Percentiles rank a stretch among this genome's conserved stretches.
These are phyloP conservation scores for Heterodera carotae DNA, from an alignment of 1,140 invertebrate genomes.

Conservation along the genomic window DNA sequence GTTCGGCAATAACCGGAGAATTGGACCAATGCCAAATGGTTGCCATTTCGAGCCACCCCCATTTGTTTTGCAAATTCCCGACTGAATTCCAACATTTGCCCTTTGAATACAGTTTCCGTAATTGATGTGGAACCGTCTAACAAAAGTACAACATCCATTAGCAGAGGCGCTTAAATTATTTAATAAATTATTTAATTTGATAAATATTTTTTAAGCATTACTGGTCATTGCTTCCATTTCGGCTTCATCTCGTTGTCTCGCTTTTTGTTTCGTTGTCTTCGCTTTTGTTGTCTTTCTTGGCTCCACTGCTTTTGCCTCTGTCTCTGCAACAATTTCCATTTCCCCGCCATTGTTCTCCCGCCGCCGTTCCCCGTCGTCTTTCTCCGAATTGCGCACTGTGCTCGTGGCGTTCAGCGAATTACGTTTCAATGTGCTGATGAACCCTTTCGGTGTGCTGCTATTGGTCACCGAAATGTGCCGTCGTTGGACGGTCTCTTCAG, in stretches of 20 bases:
- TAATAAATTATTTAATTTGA: background rate
- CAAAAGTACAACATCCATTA: background rate
- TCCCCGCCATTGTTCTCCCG: too few species aligned
- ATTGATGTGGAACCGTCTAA: background rate
- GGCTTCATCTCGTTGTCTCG: background rate
- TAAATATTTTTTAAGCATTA: background rate
- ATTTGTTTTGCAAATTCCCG: background rate
- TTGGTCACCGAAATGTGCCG: background rate
- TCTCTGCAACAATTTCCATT: too few species aligned
- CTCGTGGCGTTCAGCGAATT: background rate
- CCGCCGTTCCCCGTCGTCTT: background rate
- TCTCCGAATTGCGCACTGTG: background rate
- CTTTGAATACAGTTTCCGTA: background rate
- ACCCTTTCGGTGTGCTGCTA: background rate
- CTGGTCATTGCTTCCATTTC: background rate
- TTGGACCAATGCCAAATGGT: conserved; percentile 3
- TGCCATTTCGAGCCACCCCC: background rate
- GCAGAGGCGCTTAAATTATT: background rate
- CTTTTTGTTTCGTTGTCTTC: background rate
- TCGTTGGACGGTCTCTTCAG: background rate
- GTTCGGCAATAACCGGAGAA: background rate
- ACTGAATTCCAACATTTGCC: background rate
- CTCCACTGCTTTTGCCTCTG: background rate
- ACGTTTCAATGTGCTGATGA: background rate
- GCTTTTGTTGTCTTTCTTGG: background rate